phyloP scores from a whole-genome alignment of 2,888 invertebrate genomes.

The Amblyteles armatorius region DNA sequence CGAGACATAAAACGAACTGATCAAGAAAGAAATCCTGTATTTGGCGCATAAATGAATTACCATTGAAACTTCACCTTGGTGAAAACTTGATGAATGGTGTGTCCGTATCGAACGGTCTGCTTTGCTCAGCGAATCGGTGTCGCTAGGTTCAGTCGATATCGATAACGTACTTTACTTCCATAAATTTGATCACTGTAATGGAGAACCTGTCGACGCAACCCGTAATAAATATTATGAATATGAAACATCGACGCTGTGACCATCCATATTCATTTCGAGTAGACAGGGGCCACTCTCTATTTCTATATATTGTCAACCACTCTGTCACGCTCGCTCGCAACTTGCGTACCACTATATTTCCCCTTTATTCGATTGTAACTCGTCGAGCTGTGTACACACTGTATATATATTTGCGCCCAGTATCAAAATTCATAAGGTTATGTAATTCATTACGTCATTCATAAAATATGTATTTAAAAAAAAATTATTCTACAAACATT shows the following conservation, averaged over 20 bases:
- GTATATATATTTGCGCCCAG: slow-evolving; percentile 17
- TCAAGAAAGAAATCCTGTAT: too few relatives aligned
- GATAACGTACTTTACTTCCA: slow-evolving; percentile 49
- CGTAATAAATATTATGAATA: slow-evolving; percentile 64
- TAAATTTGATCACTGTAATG: slow-evolving; percentile 57
- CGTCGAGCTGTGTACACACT: not conserved
- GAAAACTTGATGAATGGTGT: not conserved
- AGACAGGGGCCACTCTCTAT: slow-evolving; percentile 46
- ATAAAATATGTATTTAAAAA: slow-evolving; percentile 31
- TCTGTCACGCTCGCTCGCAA: slow-evolving; percentile 48
- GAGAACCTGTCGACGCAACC: slow-evolving; percentile 33
- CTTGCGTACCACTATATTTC: slow-evolving; percentile 27
- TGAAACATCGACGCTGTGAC: slow-evolving; percentile 60
- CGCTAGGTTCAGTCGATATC: slow-evolving; percentile 25
- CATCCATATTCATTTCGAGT: slow-evolving; percentile 65
- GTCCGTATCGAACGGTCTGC: not conserved
- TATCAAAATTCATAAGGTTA: slow-evolving; percentile 16
- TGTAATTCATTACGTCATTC: slow-evolving; percentile 40
- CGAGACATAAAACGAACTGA: too few relatives aligned
- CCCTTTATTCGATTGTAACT: slow-evolving; percentile 46
- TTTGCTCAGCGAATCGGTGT: slow-evolving; percentile 2
- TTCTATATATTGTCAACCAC: slow-evolving; percentile 48
- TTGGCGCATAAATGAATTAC: not conserved
- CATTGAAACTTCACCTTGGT: not conserved
- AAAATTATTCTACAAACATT: not conserved